Base-by-base conservation (phyloP, 2,113 vertebrate species). In the Perca fluviatilis region DNA sequence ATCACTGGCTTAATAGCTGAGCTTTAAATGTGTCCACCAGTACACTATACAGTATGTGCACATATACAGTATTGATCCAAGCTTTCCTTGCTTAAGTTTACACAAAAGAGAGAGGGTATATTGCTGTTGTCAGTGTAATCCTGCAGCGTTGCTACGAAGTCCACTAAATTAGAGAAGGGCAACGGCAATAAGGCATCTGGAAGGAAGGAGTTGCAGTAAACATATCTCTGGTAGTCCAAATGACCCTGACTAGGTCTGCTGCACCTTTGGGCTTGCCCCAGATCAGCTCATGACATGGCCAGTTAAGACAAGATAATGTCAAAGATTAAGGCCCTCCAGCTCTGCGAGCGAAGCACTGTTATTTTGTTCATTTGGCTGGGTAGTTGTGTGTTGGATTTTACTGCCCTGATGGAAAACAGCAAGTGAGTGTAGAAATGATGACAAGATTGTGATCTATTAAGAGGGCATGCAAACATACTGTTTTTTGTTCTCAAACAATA, bases 281-380 rank as follows among this genome's bases (percentile, higher is more conserved):
- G 56, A 71, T 81, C 80, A 56, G 62, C 73, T 70, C 19, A 58
- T 90, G 86, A 92, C 92, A 92, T 61, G 58, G 85, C 71, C 64
- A 67, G 89, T 89, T 86, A 85, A 91, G 86, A 93, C 90, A 92
- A 88, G 86, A 93, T 82, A 78, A 91, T 77, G 86, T 87, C 78
- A 92, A 86, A 88, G 86, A 87, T 87, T 47, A 92, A 87, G 79
- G 50, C 56, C 91, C 65, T 30, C 5, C 23, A 79, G 88, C 77
- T 74, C 46, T 83, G 43, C 54, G 71, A 74, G 79, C 54, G 84
- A 74, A 73, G 70, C 25, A 18, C 56, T 89, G 79, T 82, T 88
- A 51, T 90, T 90, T 70, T 73, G 66, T 83, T 86, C 67, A 75
- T 82, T 82, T 89, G 79, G 49, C 79, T 51, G 77, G 53, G 9